Evolutionary conservation across 2,113 vertebrate genomes (phyloP).

Genomic region (Apeltes quadracus): DNA sequence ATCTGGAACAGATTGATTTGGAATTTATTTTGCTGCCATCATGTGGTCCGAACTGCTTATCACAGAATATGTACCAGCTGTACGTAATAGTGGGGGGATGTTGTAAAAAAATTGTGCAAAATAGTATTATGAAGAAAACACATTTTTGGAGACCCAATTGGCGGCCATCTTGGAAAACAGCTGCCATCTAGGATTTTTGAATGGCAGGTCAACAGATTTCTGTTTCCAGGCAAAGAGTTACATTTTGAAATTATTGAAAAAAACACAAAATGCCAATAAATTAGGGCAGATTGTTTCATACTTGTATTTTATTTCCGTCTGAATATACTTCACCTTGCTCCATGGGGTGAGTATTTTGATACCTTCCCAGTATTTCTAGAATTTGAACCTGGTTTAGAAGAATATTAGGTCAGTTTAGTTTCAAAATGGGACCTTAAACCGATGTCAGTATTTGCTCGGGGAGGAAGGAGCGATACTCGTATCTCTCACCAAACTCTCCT

Average conservation of each 20-base stretch:
- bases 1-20: slow-evolving; percentile 20
- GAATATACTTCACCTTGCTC: neutral
- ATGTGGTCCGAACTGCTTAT: slow-evolving; percentile 58
- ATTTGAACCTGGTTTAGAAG: neutral
- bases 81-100: neutral
- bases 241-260: neutral
- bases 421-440: neutral
- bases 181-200: too few relatives aligned
- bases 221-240: neutral
- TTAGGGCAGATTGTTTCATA: neutral
- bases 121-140: too few relatives aligned
- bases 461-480: slow-evolving; percentile 10
- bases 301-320: too few relatives aligned
- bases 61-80: slow-evolving; percentile 32
- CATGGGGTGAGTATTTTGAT: neutral
- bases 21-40: slow-evolving; percentile 70
- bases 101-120: too few relatives aligned
- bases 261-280: neutral
- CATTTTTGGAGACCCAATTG: too few relatives aligned
- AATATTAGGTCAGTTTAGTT: neutral
- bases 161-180: too few relatives aligned
- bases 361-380: neutral
- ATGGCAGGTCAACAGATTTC: neutral
- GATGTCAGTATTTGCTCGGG: slow-evolving; percentile 12
- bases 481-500: slow-evolving; percentile 31